These are phyloP conservation scores for Alaudala cheleensis DNA, from an alignment of 2,113 vertebrate genomes.

Conservation along the genomic window DNA sequence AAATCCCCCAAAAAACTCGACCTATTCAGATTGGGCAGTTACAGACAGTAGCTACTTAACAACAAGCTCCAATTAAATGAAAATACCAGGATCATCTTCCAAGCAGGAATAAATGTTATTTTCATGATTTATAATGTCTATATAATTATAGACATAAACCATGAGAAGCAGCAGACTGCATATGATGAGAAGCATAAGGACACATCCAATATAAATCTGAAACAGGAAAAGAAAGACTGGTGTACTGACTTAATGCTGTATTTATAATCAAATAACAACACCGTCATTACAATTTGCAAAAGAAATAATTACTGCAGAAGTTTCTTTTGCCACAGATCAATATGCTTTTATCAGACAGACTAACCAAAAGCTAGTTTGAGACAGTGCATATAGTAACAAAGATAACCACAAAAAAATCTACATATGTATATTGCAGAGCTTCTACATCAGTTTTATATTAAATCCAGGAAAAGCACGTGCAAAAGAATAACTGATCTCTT, in stretches of 20 bases:
- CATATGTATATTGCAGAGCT: accelerated
- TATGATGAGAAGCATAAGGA: neutral
- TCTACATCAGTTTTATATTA: neutral
- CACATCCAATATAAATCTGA: neutral
- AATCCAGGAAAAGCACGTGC: neutral
- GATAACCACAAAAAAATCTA: neutral
- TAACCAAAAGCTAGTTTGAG: neutral
- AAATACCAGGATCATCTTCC: neutral
- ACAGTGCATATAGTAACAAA: neutral
- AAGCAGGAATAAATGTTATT: neutral
- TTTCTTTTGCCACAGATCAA: neutral
- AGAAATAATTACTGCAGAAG: neutral
- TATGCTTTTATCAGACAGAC: neutral
- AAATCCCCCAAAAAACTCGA: neutral
- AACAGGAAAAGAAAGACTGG: neutral
- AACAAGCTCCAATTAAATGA: neutral
- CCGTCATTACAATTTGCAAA: neutral
- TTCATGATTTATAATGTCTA: neutral
- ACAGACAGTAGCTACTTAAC: neutral
- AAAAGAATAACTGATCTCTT: neutral
- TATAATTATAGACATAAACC: neutral
- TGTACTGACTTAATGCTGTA: neutral
- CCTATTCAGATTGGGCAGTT: neutral
- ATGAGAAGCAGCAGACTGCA: neutral
- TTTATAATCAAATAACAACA: neutral